Conservation (phyloP, 2,888 invertebrate genomes). For the Drosophila mulleri region DNA sequence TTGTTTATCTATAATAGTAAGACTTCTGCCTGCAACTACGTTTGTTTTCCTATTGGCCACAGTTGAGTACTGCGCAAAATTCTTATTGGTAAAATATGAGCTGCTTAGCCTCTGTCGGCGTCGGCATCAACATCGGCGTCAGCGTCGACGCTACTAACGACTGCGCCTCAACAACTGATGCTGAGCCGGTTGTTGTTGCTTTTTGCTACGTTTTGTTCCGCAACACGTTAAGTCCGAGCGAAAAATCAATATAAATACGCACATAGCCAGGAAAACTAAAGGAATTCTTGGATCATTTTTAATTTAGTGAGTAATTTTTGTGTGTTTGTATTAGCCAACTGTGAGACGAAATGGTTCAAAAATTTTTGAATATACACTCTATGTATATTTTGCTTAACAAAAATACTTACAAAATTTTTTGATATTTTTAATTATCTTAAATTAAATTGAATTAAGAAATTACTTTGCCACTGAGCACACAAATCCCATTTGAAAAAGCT, state of each 20-base stretch:
- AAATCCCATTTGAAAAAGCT: constrained; percentile 21
- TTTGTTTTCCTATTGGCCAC: constrained; percentile 53
- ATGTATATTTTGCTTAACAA: neutral
- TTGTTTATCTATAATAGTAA: constrained; percentile 1
- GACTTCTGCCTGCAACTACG: constrained; percentile 36
- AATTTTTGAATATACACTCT: neutral
- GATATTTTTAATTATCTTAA: too few relatives aligned
- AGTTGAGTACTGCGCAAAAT: constrained; percentile 54
- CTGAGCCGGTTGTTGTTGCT: constrained; percentile 43
- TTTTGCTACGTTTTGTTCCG: constrained; percentile 20
- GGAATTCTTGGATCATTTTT: neutral
- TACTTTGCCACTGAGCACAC: constrained; percentile 9
- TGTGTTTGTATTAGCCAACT: neutral
- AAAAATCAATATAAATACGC: constrained; percentile 50
- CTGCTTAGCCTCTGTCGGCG: constrained; percentile 23
- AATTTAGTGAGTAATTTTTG: too few relatives aligned
- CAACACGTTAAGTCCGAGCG: constrained; percentile 9
- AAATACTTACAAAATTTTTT: too few relatives aligned
- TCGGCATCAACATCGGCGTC: neutral
- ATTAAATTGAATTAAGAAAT: neutral
- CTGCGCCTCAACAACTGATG: constrained; percentile 54
- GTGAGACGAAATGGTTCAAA: too few relatives aligned
- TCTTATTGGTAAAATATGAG: constrained; percentile 56
- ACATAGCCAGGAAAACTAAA: neutral
- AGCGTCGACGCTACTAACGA: constrained; percentile 13